Evolutionary conservation across 64 coral and sea anemone genomes (phyloP), one percentile per base, ranked within the genome.

Genomic region (Porites lutea): DNA sequence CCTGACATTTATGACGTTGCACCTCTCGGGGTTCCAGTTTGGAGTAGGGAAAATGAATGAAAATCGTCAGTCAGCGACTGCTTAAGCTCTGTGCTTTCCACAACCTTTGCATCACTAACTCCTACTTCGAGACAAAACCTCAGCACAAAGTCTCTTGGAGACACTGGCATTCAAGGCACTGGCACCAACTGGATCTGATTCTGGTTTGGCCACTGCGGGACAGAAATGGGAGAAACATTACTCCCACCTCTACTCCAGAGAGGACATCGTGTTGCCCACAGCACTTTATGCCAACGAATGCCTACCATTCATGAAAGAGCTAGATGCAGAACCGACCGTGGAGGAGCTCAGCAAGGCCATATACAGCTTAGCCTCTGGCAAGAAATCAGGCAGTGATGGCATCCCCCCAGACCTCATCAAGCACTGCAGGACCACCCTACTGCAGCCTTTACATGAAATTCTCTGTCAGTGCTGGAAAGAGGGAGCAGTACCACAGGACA

Each of bases 191-290:
- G 90, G 59, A 46, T n/a, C 5, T 89, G 4, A 93, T 82, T 51
- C 82, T 75, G 8, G 58, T 82, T 54, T 12, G 71, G 13, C 75
- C 22, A 3, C 62, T 53, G 59, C 85, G 88, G 85, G 82, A 65
- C 19, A 93, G 50, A 44, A 67, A 59, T 93, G 84, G 92, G 73
- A 88, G 15, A 85, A 88, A 76, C 92, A 93, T 59, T 88, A 93
- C 15, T 93, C 84, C 2, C 59, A 93, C 4, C 74, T 93, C 48
- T 93, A 93, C 76, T 59, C 74, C 50, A 59, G 74, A 57, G 43
- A 87, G 23, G 82, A 67, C 72, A 48, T 44, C 1, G 79, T 92
- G 22, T 19, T 62, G 2, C 3, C 74, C 19, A 2, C 75, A 72
- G 74, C 84, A 63, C 14, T 88, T 0, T 44, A 88, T 13, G 50